A percentile compares a stretch with the other conserved stretches of the same genome.
phyloP scores from a whole-genome alignment of 2,113 vertebrate genomes.

The Bubo blakistoni region DNA sequence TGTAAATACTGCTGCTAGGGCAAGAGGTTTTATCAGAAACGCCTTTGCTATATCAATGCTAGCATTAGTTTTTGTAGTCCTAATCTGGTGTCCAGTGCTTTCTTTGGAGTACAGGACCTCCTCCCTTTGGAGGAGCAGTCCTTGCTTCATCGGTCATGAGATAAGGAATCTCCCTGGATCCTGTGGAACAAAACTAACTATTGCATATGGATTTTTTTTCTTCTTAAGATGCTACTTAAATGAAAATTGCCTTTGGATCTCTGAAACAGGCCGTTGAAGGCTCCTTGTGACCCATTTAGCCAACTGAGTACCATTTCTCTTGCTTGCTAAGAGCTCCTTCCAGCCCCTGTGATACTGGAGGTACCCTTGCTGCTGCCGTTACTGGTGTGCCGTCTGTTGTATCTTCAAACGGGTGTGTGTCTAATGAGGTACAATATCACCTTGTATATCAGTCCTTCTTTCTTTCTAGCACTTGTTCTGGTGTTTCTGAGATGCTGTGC shows the following conservation, averaged over 20 bases:
- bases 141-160: neutral
- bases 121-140: neutral
- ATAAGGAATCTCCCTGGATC: neutral
- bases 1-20: neutral
- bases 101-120: neutral
- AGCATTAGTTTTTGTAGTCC: neutral
- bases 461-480: neutral
- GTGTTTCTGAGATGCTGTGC: neutral
- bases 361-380: neutral
- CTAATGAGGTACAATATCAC: neutral
- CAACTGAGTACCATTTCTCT: neutral
- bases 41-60: neutral
- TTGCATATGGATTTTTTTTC: neutral
- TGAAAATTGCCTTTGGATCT: neutral
- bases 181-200: neutral
- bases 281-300: neutral
- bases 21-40: neutral
- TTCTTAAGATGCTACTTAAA: neutral
- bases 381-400: accelerated
- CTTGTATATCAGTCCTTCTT: neutral
- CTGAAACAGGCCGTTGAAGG: neutral
- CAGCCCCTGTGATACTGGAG: neutral
- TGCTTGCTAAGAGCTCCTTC: neutral
- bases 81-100: neutral
- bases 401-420: neutral